Base-by-base conservation (phyloP, 2,797 vertebrate genomes). In the Atherinosoma microstoma region DNA sequence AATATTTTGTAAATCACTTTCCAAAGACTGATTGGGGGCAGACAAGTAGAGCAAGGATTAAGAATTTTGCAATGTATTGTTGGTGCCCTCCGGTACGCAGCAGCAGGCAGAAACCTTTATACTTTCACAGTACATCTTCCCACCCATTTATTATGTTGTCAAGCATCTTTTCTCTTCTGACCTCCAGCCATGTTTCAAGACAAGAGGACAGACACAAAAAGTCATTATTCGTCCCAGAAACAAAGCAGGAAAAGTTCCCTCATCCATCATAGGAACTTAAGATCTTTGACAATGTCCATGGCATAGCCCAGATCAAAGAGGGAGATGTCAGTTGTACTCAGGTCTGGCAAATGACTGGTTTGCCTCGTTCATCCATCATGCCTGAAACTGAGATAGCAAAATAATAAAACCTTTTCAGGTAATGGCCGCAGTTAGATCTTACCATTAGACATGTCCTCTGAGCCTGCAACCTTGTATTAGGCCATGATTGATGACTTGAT, bases 401-500 rank as follows among this genome's bases (percentile, higher is more conserved):
- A 90, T 85, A 91, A 87, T 75, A 89, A 90, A 89, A 85, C 65
- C 78, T 79, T 86, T 88, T 88, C 84, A 87, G 88, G 83, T 92
- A 90, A 92, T 92, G 87, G 81, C 78, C 53, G 42, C 64, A 38
- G 80, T 84, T 75, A 83, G 82, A 82, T 78, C 58, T 78, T 49
- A 27, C 74, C 64, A 84, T 90, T 85, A 89, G 70, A 76, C 78
- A 68, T 24, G 70, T 86, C 82, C 71, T 67, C 64, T 68, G 62
- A 64, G 67, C 63, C 67, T 73, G 71, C 77, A 83, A 76, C 79
- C 73, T 75, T 69, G 75, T 83, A 82, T 90, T 77, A 75, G 76
- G 56, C 58, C 38, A 9, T 93, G 91, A 93, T 89, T 88, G 90
- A 93, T 93, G 83, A 88, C 84, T 84, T 89, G 86, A 89, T 88